Base-by-base conservation (phyloP, 2,888 invertebrate genomes). In the Ellobium chinense region DNA sequence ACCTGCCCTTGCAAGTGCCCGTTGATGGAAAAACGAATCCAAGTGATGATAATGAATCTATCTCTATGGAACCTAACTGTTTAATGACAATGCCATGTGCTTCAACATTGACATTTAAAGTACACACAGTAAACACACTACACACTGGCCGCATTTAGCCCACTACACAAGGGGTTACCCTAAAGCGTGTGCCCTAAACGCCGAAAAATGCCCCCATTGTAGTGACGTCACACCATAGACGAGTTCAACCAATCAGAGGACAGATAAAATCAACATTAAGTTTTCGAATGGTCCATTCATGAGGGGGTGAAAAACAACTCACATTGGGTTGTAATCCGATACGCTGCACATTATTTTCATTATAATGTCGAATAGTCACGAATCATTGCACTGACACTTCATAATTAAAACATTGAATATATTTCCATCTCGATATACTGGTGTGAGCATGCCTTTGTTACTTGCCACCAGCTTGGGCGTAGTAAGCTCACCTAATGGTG, bases 161-260 rank as follows among this genome's bases (percentile, higher is more conserved):
- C 18, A 46, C 18, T 21, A 70, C 70, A 56, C 70, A 70, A 31
- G 70, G 70, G 56, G 56, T 70, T 34, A 34, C 34, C 70, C 70
- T 70, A 14, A 56, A 29, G 56, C 56, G 21, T 70, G 70, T 31
- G 70, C 34, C 66, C 56, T 9, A 56, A n/a, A 70, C 70, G 70
- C 70, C 70, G 56, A n/a, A 70, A 24, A 56, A 70, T 70, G 70
- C 70, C 63, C 74, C 31, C 39, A n/a, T 27, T 12, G 46, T 29
- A 2, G 86, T 90, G 91, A 91, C 90, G 91, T 91, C 91, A 91
- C 88, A 73, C 88, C 88, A 39, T 87, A 88, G 87, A 87, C 85
- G 87, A 81, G 86, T 89, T 89, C 89, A 89, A 85, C 91, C 90
- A 91, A 91, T 91, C 89, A 91, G 85, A 85, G 86, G 72, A 83